Evolutionary conservation across 2,888 invertebrate genomes (phyloP).

Genomic region (Busseola fusca): DNA sequence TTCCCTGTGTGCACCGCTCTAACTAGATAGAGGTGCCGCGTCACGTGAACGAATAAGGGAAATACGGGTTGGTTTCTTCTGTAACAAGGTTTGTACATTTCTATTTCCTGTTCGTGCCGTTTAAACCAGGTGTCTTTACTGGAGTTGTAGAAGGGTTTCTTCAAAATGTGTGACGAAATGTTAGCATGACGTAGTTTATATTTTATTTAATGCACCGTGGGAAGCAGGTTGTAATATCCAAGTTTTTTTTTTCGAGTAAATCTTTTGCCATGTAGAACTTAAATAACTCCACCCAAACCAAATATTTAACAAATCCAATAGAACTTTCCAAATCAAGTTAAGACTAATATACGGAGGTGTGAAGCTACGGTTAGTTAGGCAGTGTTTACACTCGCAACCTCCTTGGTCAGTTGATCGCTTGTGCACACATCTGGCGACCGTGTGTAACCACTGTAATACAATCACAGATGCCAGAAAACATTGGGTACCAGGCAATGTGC

Average conservation of each 20-base stretch:
- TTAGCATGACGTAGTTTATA: background rate
- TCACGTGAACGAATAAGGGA: conserved; percentile 74
- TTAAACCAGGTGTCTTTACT: conserved; percentile 49
- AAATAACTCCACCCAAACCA: background rate
- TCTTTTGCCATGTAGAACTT: background rate
- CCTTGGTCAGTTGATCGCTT: conserved; percentile 81
- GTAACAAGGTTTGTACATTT: conserved; percentile 70
- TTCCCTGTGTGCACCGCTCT: conserved; percentile 84
- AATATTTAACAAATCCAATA: conserved; percentile 29
- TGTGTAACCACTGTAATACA: conserved; percentile 73
- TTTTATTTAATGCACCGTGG: background rate
- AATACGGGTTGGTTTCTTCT: conserved; percentile 84
- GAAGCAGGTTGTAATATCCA: background rate
- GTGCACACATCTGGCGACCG: conserved; percentile 75
- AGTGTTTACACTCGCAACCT: conserved; percentile 73
- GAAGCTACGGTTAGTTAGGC: conserved; percentile 82
- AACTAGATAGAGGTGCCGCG: conserved; percentile 85
- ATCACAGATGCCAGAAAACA: conserved; percentile 67
- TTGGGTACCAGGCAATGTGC: conserved; percentile 47
- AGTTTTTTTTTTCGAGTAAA: background rate
- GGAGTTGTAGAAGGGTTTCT: conserved; percentile 25
- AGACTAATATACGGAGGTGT: conserved; percentile 57
- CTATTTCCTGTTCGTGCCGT: conserved; percentile 45
- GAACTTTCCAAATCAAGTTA: conserved; percentile 43
- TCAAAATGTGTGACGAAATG: background rate